Evolutionary conservation across 2,113 vertebrate species (phyloP).

Genomic region (Sinocyclocheilus maitianheensis): DNA sequence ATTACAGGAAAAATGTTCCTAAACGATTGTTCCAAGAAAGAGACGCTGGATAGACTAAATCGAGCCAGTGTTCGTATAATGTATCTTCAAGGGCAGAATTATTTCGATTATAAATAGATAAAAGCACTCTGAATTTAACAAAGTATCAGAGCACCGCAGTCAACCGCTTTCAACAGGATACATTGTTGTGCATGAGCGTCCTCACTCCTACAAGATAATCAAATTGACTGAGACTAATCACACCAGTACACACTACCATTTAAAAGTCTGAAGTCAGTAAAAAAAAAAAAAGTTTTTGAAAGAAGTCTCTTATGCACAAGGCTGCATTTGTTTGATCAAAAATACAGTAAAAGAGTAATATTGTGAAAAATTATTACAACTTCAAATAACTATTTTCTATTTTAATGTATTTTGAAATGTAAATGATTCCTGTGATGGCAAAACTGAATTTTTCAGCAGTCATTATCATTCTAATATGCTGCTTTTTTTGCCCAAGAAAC

Average conservation of each 20-base stretch:
- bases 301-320: not conserved
- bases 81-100: conserved; percentile 15
- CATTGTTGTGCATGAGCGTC: not conserved
- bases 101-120: conserved; percentile 14
- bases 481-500: not conserved
- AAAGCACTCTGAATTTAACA: not conserved
- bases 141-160: not conserved
- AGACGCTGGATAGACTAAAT: not conserved
- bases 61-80: not conserved
- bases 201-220: not conserved
- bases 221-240: not conserved
- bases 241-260: not conserved
- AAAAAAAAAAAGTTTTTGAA: not conserved
- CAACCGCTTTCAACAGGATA: not conserved
- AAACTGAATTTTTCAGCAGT: not conserved
- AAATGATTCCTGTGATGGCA: not conserved
- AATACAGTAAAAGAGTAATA: not conserved
- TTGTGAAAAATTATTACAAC: not conserved
- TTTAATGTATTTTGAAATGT: not conserved
- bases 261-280: not conserved
- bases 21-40: not conserved
- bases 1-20: not conserved
- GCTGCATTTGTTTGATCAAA: not conserved
- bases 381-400: not conserved
- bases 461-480: not conserved